A percentile compares a stretch with the other conserved stretches of the same genome.
phyloP scores from a whole-genome alignment of 2,113 vertebrate genomes.

The Crotalus viridis region DNA sequence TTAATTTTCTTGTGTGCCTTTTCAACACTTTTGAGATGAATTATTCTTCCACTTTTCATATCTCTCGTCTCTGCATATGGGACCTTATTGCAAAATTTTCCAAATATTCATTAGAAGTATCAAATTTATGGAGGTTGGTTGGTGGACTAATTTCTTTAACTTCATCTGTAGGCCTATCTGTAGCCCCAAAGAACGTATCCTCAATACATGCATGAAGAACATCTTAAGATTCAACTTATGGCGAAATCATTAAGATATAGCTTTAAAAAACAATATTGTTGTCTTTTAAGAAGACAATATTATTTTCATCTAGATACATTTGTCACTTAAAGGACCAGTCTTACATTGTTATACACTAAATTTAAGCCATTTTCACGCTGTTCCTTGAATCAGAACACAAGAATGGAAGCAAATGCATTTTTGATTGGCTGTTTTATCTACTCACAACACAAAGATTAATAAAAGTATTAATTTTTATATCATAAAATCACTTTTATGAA shows the following conservation, averaged over 20 bases:
- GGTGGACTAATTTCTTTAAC: not conserved
- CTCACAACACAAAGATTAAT: not conserved
- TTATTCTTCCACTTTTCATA: not conserved
- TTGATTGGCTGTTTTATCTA: not conserved
- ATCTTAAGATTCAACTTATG: not conserved
- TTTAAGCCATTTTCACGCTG: not conserved
- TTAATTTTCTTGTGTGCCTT: not conserved
- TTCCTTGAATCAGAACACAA: not conserved
- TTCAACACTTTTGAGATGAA: not conserved
- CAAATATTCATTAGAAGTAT: constrained; percentile 4
- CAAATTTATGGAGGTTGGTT: not conserved
- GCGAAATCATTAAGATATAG: not conserved
- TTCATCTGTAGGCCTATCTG: not conserved
- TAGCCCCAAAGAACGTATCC: not conserved
- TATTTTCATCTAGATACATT: not conserved
- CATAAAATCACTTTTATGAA: not conserved
- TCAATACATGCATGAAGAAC: not conserved
- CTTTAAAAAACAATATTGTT: not conserved
- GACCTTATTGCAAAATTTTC: not conserved
- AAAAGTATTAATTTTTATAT: not conserved
- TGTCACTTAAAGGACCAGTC: not conserved
- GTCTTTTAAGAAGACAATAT: not conserved
- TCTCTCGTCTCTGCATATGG: not conserved
- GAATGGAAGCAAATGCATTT: not conserved
- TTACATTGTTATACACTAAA: not conserved